Evolutionary conservation across 2,113 vertebrate genomes (phyloP).

Genomic region (Cebidichthys violaceus): DNA sequence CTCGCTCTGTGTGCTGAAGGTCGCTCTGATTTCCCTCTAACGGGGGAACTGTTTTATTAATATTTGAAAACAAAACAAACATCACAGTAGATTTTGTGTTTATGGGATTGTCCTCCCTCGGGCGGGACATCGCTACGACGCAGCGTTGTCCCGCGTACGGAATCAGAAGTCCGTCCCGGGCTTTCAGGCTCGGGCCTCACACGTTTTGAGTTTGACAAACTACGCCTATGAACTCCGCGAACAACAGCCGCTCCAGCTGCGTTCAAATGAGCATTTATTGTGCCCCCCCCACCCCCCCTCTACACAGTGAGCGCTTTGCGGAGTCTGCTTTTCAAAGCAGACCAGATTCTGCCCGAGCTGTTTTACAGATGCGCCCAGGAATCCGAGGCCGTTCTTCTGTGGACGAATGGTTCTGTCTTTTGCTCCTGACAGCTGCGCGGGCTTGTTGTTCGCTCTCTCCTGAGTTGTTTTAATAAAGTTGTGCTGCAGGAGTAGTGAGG

Average conservation of each 20-base stretch:
- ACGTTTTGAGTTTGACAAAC: conserved; percentile 83
- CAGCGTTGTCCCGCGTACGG: conserved; percentile 58
- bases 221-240: conserved; percentile 70
- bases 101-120: conserved; percentile 19
- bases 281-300: conserved; percentile 36
- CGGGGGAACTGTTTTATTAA: neutral
- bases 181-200: conserved; percentile 72
- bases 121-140: conserved; percentile 57
- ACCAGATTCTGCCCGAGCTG: conserved; percentile 85
- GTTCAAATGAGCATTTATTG: conserved; percentile 85
- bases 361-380: conserved; percentile 87
- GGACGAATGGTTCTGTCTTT: conserved; percentile 89
- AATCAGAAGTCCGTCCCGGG: conserved; percentile 78
- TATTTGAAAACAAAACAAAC: neutral
- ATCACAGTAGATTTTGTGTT: neutral
- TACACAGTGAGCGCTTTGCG: conserved; percentile 74
- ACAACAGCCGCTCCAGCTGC: conserved; percentile 71
- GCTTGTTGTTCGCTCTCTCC: conserved; percentile 85
- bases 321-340: conserved; percentile 84
- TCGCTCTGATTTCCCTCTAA: neutral
- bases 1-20: neutral
- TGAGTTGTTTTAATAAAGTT: conserved; percentile 94
- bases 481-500: conserved; percentile 93
- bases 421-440: conserved; percentile 92
- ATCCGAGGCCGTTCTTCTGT: conserved; percentile 87